These are phyloP conservation scores for Hippoglossus hippoglossus DNA, from an alignment of 2,797 vertebrate species.

Conservation along the genomic window DNA sequence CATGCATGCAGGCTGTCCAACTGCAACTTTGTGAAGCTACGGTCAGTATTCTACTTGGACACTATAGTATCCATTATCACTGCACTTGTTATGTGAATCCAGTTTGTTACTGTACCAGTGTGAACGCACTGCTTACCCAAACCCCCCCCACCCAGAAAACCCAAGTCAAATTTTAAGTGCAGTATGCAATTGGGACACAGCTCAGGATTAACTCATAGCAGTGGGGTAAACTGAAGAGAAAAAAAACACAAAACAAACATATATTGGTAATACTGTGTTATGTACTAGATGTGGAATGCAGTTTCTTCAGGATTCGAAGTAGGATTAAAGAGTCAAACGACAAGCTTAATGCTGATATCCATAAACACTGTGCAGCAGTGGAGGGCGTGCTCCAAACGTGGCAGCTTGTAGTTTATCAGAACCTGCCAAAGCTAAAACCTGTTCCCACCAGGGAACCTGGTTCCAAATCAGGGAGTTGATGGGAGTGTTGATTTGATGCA, in stretches of 20 bases:
- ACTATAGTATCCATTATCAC: neutral
- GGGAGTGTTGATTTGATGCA: too few species aligned
- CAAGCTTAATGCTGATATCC: conserved; percentile 61
- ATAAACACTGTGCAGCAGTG: neutral
- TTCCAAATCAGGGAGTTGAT: too few species aligned
- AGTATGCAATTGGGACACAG: conserved; percentile 71
- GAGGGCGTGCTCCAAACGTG: neutral
- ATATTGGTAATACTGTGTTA: conserved; percentile 27
- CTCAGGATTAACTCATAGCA: conserved; percentile 79
- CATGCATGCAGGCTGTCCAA: conserved; percentile 30
- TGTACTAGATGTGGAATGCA: conserved; percentile 33
- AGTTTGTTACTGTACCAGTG: conserved; percentile 5
- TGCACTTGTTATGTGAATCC: neutral
- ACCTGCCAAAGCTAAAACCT: neutral
- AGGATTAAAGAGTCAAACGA: conserved; percentile 44
- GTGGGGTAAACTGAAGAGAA: conserved; percentile 55
- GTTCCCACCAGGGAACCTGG: neutral
- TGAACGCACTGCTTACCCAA: neutral
- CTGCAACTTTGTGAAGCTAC: conserved; percentile 10
- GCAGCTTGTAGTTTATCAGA: neutral
- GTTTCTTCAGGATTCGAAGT: conserved; percentile 8
- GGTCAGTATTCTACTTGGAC: neutral
- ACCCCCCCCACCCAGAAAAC: neutral
- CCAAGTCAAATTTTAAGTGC: neutral
- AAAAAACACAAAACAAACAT: conserved; percentile 42